Base-by-base conservation (phyloP, 2,888 invertebrate genomes). In the Ischnus inquisitorius region DNA sequence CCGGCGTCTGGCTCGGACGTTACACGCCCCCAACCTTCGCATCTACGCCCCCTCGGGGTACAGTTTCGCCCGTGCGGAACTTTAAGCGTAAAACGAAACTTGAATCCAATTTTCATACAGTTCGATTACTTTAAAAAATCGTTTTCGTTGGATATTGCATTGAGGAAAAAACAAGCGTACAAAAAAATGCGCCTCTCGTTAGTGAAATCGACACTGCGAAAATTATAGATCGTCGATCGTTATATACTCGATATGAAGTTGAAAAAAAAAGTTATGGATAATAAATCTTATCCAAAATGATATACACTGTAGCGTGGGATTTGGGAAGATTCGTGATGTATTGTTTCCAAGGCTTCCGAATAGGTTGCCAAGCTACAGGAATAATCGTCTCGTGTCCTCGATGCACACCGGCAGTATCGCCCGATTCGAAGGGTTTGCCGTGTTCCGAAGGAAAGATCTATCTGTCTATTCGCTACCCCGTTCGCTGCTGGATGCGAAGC, bases 1-100 rank as follows among this genome's bases (percentile, higher is more conserved):
- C 91, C 90, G 86, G 86, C 88, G 87, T 87, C 89, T 88, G 88
- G 87, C 86, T 85, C 79, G 85, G 84, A 88, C 90, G 89, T 89
- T 88, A 82, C 75, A 74, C 75, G 74, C 82, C 76, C 71, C 46
- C 43, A 16, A 39, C 65, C 74, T 51, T 46, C 54, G 28, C 57
- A 28, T 48, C 48, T 22, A 16, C 28, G 22, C 68, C 48, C 39
- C 67, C 28, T 51, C 68, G 48, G 69, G 80, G 57, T 77, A 78
- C 65, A 77, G 77, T 69, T 65, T 78, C 65, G 68, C 34, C 34
- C 39, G 51, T 60, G 60, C 6, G 60, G 28, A 28, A 28, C 60
- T n/a, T 25, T 22, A 28, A 6, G 5, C 28, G 14, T 14, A 60
- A 5, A n/a, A 28, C 25, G 19, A 3, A 57, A 57, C 19, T 57